A percentile compares a stretch with the other conserved stretches of the same genome.
Evolutionary conservation across 2,113 vertebrate genomes (phyloP).

Genomic region (Phoenicopterus ruber): DNA sequence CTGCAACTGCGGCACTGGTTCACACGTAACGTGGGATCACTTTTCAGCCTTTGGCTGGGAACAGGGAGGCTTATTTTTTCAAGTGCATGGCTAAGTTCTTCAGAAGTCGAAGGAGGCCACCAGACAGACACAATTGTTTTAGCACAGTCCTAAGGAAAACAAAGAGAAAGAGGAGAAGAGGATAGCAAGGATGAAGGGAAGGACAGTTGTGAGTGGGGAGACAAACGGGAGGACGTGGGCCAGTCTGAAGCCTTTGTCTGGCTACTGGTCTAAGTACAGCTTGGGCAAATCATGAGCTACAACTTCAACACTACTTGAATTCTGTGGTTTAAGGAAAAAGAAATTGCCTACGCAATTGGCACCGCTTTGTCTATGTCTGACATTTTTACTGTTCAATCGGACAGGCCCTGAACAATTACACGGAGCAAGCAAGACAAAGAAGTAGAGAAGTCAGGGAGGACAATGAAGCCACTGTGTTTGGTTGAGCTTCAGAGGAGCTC

Average conservation of each 20-base stretch:
- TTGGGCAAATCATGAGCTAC: background rate
- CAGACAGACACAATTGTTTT: background rate
- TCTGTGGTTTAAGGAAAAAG: background rate
- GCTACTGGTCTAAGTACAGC: background rate
- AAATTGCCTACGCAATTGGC: background rate
- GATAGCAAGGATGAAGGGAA: background rate
- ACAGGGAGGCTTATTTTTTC: background rate
- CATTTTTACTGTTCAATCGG: background rate
- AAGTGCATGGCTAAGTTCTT: background rate
- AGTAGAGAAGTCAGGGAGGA: background rate
- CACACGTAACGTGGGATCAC: rapidly evolving
- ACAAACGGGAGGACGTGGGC: background rate
- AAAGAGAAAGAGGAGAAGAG: background rate
- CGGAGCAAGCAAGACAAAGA: background rate
- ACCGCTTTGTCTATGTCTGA: background rate
- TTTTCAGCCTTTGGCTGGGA: background rate
- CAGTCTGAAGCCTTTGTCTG: background rate
- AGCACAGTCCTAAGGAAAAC: background rate
- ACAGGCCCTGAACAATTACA: background rate
- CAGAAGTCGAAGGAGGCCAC: background rate
- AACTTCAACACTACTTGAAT: background rate
- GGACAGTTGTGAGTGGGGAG: background rate
- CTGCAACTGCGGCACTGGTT: background rate
- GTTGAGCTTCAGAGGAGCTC: background rate
- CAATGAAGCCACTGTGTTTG: background rate